Percentiles rank a stretch among this genome's conserved stretches.
Evolutionary conservation across 1,140 invertebrate genomes (phyloP).

Genomic region (Drosophila kanapiae): DNA sequence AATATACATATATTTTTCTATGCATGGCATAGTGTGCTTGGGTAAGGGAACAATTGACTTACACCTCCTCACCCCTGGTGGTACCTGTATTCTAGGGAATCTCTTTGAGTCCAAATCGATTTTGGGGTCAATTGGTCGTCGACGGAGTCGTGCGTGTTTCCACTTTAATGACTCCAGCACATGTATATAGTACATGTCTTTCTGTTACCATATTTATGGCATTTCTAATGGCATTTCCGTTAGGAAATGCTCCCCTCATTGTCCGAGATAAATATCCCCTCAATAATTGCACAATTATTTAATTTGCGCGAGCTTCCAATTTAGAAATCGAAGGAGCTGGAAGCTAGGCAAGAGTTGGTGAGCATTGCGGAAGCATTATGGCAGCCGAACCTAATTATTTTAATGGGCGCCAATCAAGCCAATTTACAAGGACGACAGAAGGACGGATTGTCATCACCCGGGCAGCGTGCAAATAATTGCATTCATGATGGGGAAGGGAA

Average conservation of each 20-base stretch:
- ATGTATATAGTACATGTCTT: not conserved
- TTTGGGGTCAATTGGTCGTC: constrained; percentile 15
- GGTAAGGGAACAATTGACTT: constrained; percentile 1
- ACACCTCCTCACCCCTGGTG: no score
- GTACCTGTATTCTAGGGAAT: not conserved
- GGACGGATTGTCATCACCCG: constrained; percentile 34
- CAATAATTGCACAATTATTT: constrained; percentile 72
- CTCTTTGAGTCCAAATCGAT: constrained; percentile 16
- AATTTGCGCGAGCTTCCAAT: constrained; percentile 29
- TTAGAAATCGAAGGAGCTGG: constrained; percentile 19
- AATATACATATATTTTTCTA: constrained; percentile 26
- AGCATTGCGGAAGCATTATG: constrained; percentile 8
- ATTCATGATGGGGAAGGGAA: constrained; percentile 30
- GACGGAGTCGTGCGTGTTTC: constrained; percentile 7
- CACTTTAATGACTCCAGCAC: constrained; percentile 15
- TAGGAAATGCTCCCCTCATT: not conserved
- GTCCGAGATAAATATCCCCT: constrained; percentile 37
- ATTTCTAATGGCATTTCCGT: constrained; percentile 32
- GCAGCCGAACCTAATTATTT: constrained; percentile 64
- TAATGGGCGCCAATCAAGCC: constrained; percentile 72
- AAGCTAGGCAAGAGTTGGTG: not conserved
- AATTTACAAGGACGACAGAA: constrained; percentile 44
- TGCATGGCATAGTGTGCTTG: constrained; percentile 9
- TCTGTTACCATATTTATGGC: constrained; percentile 30
- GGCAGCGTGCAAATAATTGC: constrained; percentile 72